Evolutionary conservation across 1,140 invertebrate genomes (phyloP), one percentile per base, ranked within the genome.

Genomic region (Drosophila asahinai): DNA sequence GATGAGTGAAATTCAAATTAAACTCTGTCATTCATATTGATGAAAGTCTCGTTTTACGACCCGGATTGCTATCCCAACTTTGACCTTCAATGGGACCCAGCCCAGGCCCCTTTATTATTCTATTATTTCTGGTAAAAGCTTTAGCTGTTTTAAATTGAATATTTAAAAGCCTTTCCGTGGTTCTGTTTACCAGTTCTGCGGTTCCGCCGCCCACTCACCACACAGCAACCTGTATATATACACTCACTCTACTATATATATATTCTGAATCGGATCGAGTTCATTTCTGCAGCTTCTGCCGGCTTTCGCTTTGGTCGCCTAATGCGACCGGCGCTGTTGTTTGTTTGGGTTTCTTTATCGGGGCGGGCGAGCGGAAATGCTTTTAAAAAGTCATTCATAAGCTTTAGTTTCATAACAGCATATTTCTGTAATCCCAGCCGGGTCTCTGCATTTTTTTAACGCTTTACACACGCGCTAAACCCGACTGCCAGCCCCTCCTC

Each of bases 381-480:
- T 90, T 86, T 89, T 89, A 86, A 90, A 89, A 89, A 66, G 64
- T 80, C 78, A 89, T 89, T 89, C 79, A 84, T 89, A 90, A 89
- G 81, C 84, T 76, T 72, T 72, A 81, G 73, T 81, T 90, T 65
- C 75, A 81, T 81, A 90, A 81, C 78, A 81, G 86, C 65, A 66
- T 70, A 81, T 90, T 79, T 64, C 49, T 58, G 84, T 89, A 84
- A 90, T 77, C 80, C 76, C 59, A 59, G 54, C 52, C 45, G 48
- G 45, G 54, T 57, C 52, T 72, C 67, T 67, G 58, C 68, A 49
- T 74, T 80, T 82, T 82, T 82, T 82, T 72, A 59, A 49, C 76
- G 77, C 45, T 79, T 79, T 79, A 78, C 74, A 77, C 74, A 71
- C 75, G 65, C 65, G 62, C 42, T 77, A 49, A 77, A 62, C 54